These are phyloP conservation scores for Morpho helenor DNA, from an alignment of 2,888 invertebrate species.

Conservation along the genomic window DNA sequence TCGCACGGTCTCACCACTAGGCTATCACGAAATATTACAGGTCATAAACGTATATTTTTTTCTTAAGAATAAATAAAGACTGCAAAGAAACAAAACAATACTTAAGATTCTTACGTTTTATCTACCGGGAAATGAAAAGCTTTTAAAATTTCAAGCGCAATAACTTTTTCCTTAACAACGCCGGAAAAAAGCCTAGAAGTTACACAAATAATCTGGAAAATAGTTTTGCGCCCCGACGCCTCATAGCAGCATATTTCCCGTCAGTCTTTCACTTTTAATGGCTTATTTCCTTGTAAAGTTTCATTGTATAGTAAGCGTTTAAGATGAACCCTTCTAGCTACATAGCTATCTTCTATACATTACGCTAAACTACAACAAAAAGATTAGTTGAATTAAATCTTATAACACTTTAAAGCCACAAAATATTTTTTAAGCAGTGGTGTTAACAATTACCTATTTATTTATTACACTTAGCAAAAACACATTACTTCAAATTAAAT, in stretches of 20 bases:
- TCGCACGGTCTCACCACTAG: too few relatives aligned
- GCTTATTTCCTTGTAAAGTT: constrained; percentile 33
- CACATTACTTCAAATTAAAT: too few relatives aligned
- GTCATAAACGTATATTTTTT: neutral
- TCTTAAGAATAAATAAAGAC: constrained; percentile 17
- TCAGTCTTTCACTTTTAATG: constrained; percentile 39
- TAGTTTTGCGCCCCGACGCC: constrained; percentile 45
- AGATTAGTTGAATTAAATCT: constrained; percentile 6
- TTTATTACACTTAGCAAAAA: too few relatives aligned
- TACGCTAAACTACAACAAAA: constrained; percentile 19
- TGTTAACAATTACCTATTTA: too few relatives aligned
- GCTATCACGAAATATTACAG: too few relatives aligned
- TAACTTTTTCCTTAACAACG: constrained; percentile 51
- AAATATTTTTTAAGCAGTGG: too few relatives aligned
- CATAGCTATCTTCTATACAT: constrained; percentile 29
- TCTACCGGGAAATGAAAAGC: constrained; percentile 42
- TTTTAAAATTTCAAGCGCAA: constrained; percentile 48
- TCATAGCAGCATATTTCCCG: constrained; percentile 49
- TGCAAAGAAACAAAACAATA: constrained; percentile 18
- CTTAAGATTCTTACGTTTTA: constrained; percentile 23
- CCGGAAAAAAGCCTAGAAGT: constrained; percentile 46
- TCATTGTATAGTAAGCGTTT: constrained; percentile 32
- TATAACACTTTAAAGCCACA: neutral
- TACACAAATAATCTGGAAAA: constrained; percentile 53
- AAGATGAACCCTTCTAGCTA: constrained; percentile 32